These are phyloP conservation scores for Nycticryphes semicollaris DNA, from an alignment of 2,113 vertebrate genomes.

Conservation along the genomic window DNA sequence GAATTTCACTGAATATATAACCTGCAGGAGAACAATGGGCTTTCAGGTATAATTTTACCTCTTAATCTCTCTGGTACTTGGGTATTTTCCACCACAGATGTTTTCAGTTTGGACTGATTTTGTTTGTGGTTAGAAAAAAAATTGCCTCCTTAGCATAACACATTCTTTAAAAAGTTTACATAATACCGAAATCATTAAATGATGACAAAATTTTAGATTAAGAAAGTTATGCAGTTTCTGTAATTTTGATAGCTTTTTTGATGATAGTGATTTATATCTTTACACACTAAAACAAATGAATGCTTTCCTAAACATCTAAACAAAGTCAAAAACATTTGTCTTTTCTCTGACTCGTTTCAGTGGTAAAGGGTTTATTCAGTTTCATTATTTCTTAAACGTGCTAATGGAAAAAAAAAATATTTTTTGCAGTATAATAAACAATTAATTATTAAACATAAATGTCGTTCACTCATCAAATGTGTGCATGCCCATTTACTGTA, in stretches of 20 bases:
- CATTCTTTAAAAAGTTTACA: not conserved
- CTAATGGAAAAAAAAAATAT: not conserved
- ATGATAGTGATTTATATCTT: not conserved
- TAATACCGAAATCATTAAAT: not conserved
- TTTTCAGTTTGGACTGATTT: not conserved
- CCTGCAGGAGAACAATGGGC: not conserved
- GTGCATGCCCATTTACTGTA: not conserved
- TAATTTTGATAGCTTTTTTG: not conserved
- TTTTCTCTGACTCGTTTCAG: not conserved
- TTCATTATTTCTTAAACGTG: not conserved
- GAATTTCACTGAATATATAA: not conserved
- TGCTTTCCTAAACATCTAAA: not conserved
- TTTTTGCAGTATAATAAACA: not conserved
- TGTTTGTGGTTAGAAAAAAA: not conserved
- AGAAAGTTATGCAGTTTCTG: not conserved
- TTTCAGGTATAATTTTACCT: not conserved
- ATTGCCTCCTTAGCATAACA: not conserved
- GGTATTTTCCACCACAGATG: not conserved
- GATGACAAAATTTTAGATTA: not conserved
- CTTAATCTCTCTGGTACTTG: not conserved
- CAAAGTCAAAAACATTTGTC: not conserved
- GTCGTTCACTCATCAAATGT: constrained; percentile 1
- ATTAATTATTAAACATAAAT: not conserved
- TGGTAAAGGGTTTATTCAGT: not conserved
- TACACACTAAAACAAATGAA: not conserved